phyloP scores from a whole-genome alignment of 2,797 vertebrate species.

The Oreortyx pictus region DNA sequence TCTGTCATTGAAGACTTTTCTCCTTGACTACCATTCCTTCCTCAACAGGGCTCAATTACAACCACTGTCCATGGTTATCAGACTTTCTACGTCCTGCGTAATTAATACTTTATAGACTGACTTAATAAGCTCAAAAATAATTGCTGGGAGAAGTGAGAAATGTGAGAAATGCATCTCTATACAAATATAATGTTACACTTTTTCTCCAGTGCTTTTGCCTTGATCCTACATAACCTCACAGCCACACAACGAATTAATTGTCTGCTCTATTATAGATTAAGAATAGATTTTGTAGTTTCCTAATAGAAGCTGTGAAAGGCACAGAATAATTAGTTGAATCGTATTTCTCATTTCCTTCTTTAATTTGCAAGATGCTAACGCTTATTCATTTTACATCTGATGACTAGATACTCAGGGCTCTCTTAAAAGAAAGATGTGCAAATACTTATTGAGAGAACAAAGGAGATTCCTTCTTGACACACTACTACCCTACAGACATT shows the following conservation, averaged over 20 bases:
- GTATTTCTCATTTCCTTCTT: background rate
- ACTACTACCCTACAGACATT: background rate
- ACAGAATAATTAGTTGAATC: background rate
- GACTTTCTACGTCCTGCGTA: background rate
- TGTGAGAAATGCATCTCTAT: background rate
- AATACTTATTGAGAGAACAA: background rate
- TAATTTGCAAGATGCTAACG: background rate
- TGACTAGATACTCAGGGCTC: background rate
- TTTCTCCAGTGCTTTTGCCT: background rate
- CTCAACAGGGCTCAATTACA: background rate
- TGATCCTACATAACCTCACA: background rate
- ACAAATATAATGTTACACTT: background rate
- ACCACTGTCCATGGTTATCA: background rate
- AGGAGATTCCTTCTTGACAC: background rate
- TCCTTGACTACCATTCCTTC: background rate
- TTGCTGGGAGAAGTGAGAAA: background rate
- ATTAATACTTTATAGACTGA: constrained; percentile 24
- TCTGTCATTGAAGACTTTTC: background rate
- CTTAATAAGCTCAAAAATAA: background rate
- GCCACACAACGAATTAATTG: background rate
- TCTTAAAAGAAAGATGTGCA: background rate
- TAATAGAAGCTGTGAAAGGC: background rate
- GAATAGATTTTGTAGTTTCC: background rate
- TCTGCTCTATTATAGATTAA: background rate
- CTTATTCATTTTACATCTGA: background rate